These are phyloP conservation scores for Lepidiolamprologus cunningtoni DNA, from an alignment of 2,113 vertebrate species.

Conservation along the genomic window DNA sequence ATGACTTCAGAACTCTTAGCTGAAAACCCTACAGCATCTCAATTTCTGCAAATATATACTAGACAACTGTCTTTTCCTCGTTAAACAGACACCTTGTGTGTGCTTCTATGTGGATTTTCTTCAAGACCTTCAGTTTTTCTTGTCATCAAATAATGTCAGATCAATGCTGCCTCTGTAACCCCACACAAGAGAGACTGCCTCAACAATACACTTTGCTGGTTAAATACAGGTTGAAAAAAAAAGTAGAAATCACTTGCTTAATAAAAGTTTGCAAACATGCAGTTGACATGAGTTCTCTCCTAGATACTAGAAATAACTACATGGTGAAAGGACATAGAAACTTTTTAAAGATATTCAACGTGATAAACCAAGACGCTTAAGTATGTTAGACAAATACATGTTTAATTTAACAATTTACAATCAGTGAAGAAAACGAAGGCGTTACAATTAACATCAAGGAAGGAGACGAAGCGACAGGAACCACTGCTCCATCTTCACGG, in stretches of 20 bases:
- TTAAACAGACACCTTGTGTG: background rate
- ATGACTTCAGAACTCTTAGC: background rate
- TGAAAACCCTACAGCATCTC: background rate
- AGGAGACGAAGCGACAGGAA: background rate
- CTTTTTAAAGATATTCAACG: background rate
- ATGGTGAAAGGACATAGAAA: background rate
- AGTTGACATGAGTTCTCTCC: background rate
- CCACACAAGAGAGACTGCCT: background rate
- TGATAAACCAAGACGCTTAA: background rate
- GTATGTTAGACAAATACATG: slow-evolving; percentile 7
- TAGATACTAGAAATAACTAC: background rate
- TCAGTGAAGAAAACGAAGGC: background rate
- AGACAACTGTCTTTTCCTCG: background rate
- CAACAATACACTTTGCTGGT: background rate
- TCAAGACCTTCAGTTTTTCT: background rate
- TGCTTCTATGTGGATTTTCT: background rate
- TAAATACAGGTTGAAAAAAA: background rate
- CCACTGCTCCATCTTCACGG: background rate
- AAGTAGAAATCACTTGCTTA: background rate
- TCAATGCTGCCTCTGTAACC: background rate
- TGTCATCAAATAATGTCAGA: background rate
- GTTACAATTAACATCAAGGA: background rate
- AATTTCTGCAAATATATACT: too few species aligned
- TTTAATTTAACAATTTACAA: slow-evolving; percentile 66
- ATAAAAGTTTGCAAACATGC: background rate